Evolutionary conservation across 1,140 invertebrate genomes (phyloP).

Genomic region (Helicorthomorpha holstii): DNA sequence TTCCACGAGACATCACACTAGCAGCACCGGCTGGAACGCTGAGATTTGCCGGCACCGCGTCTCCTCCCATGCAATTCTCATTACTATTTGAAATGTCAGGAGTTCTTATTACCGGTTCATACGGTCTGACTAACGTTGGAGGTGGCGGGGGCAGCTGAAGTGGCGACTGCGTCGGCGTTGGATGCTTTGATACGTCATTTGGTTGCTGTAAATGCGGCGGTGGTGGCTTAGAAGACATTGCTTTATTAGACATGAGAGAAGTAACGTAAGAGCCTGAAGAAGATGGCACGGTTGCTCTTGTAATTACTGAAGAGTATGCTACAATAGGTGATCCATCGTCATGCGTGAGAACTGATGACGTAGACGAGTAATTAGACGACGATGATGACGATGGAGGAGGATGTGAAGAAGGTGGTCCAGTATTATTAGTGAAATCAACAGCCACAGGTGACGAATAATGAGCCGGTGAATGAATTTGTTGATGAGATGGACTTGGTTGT

Average conservation of each 20-base stretch:
- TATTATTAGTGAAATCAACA: no score
- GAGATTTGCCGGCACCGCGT: no score
- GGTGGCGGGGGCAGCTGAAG: no score
- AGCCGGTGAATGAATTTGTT: background rate
- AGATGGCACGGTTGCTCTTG: background rate
- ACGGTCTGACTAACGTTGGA: background rate
- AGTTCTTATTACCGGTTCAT: background rate
- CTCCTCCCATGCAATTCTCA: no score
- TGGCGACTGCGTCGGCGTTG: background rate
- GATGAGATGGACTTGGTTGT: conserved; percentile 1
- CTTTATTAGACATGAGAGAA: background rate
- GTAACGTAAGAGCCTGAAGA: background rate
- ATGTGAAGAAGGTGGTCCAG: no score
- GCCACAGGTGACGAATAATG: background rate
- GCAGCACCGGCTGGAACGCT: no score
- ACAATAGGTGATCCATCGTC: background rate
- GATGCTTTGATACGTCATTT: background rate
- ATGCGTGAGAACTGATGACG: background rate
- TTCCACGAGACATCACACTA: no score
- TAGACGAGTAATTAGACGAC: background rate
- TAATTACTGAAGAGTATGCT: conserved; percentile 1
- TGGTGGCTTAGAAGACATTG: background rate
- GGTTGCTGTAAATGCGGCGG: background rate
- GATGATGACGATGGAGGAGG: background rate
- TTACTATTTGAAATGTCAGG: background rate